Conservation (phyloP, 2,797 vertebrate genomes). For the Coilia nasus region DNA sequence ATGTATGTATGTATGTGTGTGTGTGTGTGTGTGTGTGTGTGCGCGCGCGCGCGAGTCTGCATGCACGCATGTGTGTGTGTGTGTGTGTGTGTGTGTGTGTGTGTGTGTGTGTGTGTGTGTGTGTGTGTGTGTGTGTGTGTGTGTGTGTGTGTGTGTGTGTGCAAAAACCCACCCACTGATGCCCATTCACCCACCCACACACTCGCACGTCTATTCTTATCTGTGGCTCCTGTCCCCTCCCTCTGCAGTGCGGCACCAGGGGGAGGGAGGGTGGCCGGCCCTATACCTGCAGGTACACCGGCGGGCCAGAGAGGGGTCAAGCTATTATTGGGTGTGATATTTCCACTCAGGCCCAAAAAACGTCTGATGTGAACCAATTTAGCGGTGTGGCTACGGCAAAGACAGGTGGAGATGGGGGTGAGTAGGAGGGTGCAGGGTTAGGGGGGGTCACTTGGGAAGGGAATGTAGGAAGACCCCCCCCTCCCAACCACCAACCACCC, state of each 20-base stretch:
- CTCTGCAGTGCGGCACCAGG: slow-evolving; percentile 43
- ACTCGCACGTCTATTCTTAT: slow-evolving; percentile 26
- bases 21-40: too few species aligned
- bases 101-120: too few species aligned
- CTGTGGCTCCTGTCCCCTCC: slow-evolving; percentile 4
- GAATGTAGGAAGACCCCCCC: neutral
- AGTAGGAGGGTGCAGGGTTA: neutral
- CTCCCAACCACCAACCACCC: neutral
- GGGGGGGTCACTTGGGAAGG: neutral
- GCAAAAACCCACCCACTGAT: neutral
- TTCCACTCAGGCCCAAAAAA: slow-evolving; percentile 61
- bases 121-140: too few species aligned
- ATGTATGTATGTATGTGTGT: too few species aligned
- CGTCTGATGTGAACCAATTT: slow-evolving; percentile 69
- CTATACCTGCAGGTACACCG: slow-evolving; percentile 46
- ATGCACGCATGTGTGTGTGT: too few species aligned
- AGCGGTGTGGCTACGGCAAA: slow-evolving; percentile 48
- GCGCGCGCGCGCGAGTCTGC: too few species aligned
- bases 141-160: too few species aligned
- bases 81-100: too few species aligned
- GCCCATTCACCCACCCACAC: neutral
- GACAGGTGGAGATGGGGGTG: neutral
- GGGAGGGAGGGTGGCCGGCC: slow-evolving; percentile 24
- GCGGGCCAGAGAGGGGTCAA: slow-evolving; percentile 53
- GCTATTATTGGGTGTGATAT: slow-evolving; percentile 73